These are phyloP conservation scores for Dynastes maya DNA, from an alignment of 2,888 invertebrate genomes.

Conservation along the genomic window DNA sequence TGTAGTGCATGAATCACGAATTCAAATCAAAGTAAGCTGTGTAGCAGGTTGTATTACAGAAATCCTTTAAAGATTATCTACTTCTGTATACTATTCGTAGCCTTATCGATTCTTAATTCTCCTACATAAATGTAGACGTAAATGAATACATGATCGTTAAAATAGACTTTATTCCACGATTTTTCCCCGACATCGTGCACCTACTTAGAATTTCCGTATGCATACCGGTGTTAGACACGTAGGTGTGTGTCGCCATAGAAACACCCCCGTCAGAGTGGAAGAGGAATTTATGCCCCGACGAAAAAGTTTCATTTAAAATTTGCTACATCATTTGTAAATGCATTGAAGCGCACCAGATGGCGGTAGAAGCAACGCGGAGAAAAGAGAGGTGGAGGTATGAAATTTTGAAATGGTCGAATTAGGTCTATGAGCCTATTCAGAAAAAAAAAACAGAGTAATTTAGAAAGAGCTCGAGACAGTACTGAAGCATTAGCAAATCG, in stretches of 20 bases:
- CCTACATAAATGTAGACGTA: not conserved
- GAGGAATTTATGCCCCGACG: constrained; percentile 63
- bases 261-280: constrained; percentile 61
- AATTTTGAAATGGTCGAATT: not conserved
- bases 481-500: constrained; percentile 2
- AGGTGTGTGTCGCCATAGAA: constrained; percentile 62
- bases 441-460: constrained; percentile 29
- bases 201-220: constrained; percentile 42
- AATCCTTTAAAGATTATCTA: no score
- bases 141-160: not conserved
- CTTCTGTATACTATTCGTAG: no score
- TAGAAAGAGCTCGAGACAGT: not conserved
- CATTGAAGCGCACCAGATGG: constrained; percentile 48
- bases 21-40: no score
- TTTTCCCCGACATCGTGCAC: not conserved
- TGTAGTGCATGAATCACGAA: no score
- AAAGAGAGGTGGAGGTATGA: not conserved
- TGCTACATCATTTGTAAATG: constrained; percentile 63
- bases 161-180: not conserved
- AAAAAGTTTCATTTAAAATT: constrained; percentile 65
- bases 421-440: constrained; percentile 9
- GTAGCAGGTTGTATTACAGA: no score
- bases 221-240: constrained; percentile 22
- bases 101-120: no score
- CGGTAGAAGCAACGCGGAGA: constrained; percentile 11